Percentiles rank a stretch among this genome's conserved stretches.
Conservation (phyloP, 2,113 vertebrate genomes). For the Orthochromis indermauri region DNA sequence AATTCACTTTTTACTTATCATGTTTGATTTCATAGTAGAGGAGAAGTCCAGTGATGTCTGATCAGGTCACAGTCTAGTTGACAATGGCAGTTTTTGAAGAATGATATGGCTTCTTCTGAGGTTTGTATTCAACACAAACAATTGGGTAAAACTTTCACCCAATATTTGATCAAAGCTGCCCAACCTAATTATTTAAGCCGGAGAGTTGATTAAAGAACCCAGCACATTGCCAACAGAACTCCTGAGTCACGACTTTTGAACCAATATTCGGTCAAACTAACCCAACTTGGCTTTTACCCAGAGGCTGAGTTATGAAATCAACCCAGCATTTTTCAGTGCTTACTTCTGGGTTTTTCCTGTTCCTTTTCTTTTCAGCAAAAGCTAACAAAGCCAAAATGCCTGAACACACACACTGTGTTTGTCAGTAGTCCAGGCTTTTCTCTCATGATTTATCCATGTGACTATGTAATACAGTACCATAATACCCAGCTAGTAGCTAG, state of each 20-base stretch:
- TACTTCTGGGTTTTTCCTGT: not conserved
- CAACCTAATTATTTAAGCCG: accelerated
- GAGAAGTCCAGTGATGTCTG: not conserved
- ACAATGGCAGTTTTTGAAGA: not conserved
- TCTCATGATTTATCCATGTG: not conserved
- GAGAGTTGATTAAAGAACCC: not conserved
- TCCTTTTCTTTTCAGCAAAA: not conserved
- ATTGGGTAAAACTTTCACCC: accelerated
- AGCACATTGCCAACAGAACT: not conserved
- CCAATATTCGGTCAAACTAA: not conserved
- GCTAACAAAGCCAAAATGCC: not conserved
- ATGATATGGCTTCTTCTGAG: not conserved
- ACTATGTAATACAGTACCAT: not conserved
- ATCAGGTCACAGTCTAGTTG: not conserved
- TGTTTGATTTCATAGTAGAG: not conserved
- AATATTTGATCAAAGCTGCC: not conserved
- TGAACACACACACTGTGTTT: accelerated
- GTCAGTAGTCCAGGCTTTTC: not conserved
- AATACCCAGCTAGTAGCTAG: not conserved
- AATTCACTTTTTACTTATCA: not conserved
- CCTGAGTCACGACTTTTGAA: not conserved
- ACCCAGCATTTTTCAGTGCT: not conserved
- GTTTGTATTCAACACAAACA: not conserved
- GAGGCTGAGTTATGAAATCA: accelerated
- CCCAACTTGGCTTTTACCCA: not conserved